Base-by-base conservation (phyloP, 2,113 vertebrate species). In the Festucalex cinctus region DNA sequence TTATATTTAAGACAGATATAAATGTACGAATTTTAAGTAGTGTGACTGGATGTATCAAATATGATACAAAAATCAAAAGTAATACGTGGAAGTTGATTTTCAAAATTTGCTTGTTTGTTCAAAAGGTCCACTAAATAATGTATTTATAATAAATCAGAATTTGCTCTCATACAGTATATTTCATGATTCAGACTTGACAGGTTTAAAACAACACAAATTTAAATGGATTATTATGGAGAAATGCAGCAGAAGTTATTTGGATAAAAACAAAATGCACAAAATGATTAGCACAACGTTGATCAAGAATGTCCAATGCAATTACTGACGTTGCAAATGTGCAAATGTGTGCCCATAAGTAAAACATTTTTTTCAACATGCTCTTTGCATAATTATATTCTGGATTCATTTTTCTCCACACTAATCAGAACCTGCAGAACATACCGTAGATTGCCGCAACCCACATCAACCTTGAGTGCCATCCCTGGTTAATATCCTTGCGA, bases 351-450 rank as follows among this genome's bases (percentile, higher is more conserved):
- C 56, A 77, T 78, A 68, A 68, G 63, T 48, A 53, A 66, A 66
- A 80, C 35, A 6, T 9, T 37, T 67, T 64, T 67, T 43, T 13
- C 57, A 57, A 60, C 74, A 74, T 70, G n/a, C 63, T 66, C 73
- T 72, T 63, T 75, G n/a, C 65, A 73, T 69, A 75, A 79, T 84
- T 56, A 71, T 79, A 70, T 76, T 71, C 51, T 51, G 22, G 41
- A 66, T 74, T 57, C 22, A 57, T 57, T 79, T 73, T 67, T n/a
- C 20, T 24, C 39, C 59, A 62, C 36, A 78, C 73, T 75, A 68
- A 82, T 84, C 77, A 75, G 24, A 76, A 71, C 46, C 56, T 66
- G 58, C 44, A 69, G 70, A 66, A 68, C 58, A 64, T 17, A 0
- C 6, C 53, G n/a, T 43, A 43, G 22, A 62, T 26, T 7, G 1